Evolutionary conservation across 2,888 invertebrate genomes (phyloP), one percentile per base, ranked within the genome.

Genomic region (Spicauda simplicius): DNA sequence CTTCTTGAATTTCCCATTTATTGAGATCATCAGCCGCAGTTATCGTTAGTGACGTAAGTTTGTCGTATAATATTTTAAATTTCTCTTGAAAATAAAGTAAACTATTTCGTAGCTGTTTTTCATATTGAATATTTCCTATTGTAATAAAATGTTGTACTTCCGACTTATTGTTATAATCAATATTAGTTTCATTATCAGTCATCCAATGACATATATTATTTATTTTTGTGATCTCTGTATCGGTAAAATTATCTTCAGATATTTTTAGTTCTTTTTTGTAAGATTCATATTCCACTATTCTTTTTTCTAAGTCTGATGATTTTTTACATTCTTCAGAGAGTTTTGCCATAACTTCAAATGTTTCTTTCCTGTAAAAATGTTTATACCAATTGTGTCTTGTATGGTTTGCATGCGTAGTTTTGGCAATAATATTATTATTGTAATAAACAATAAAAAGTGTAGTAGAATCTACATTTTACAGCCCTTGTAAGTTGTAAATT

Each of bases 1-100:
- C 91, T 81, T 93, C 91, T 80, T 88, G 83, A 68, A 91, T 81
- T 14, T 81, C 74, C 89, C 92, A 93, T 74, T 87, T 86, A 64
- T 86, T 90, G 68, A 83, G 81, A 73, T 91, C 87, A 71, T 93
- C 90, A 37, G 87, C 78, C 65, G 91, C 83, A 67, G 85, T 84
- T 41, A 92, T 81, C 74, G 94, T 85, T 73, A 93, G 80, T 53
- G 84, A 74, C 6, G 88, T 87, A 70, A 94, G 85, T 79, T 92
- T 93, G 68, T 93, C 87, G 76, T 87, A 90, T 37, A 94, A 80
- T 41, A 76, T 74, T 73, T 87, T 84, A 64, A 93, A 93, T 79
- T 93, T 88, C 63, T 82, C 84, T 72, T 90, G 85, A 76, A 93
- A 93, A 76, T 93, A 90, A 71, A 80, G 75, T 69, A 93, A 77